Conservation (phyloP, 2,113 vertebrate genomes). For the Arothron firmamentum region DNA sequence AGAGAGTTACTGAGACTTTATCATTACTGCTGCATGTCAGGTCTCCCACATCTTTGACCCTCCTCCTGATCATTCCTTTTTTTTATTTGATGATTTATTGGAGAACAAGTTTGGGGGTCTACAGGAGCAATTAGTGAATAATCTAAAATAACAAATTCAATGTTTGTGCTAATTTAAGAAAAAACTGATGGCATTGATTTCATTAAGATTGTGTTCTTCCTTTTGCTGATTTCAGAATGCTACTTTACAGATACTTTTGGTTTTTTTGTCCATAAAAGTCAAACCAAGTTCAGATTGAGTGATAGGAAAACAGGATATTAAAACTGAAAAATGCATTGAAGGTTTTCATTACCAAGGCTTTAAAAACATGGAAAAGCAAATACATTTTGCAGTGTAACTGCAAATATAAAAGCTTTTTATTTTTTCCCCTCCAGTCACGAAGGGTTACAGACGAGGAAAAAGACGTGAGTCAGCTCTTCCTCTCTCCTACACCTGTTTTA, state of each 20-base stretch:
- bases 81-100: too few species aligned
- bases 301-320: constrained; percentile 6
- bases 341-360: neutral
- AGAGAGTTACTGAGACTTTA: neutral
- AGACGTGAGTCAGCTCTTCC: constrained; percentile 67
- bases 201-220: constrained; percentile 31
- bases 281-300: neutral
- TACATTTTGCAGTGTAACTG: neutral
- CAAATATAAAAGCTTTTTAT: constrained; percentile 25
- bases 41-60: constrained; percentile 26
- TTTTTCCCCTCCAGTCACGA: constrained; percentile 83
- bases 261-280: too few species aligned
- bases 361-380: neutral
- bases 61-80: too few species aligned
- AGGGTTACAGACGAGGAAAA: constrained; percentile 84
- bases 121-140: too few species aligned
- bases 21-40: constrained; percentile 13
- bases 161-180: too few species aligned
- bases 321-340: neutral
- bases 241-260: neutral
- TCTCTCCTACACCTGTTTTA: constrained; percentile 4
- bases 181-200: constrained; percentile 25
- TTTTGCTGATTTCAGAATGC: neutral
- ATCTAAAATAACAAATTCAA: too few species aligned
- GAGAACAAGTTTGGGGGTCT: too few species aligned